Evolutionary conservation across 2,888 invertebrate genomes (phyloP), one percentile per base, ranked within the genome.

Genomic region (Sceliomorpha sp.): DNA sequence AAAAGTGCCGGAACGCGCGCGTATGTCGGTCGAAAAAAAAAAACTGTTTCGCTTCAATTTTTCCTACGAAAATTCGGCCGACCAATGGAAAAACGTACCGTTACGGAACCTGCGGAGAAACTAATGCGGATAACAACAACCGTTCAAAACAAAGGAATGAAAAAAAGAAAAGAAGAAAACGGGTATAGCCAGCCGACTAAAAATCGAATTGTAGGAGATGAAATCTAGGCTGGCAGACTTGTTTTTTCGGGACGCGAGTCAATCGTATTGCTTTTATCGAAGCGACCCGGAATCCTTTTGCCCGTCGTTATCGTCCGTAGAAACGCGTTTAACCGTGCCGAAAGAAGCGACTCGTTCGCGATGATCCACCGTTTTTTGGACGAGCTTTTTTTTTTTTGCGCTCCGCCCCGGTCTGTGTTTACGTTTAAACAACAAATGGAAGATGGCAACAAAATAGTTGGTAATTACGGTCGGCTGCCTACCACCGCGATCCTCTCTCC

Each of bases 261-360:
- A 55, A 68, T 68, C 60, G 60, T 62, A 62, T 68, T 55, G 56
- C 44, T 68, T 13, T 15, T 15, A 36, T 10, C 15, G 15, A 13
- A 36, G 36, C 15, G 36, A 2, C 15, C 14, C 15, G 8, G 14
- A 36, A 36, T 36, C 15, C 15, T 13, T 36, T 13, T 36, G 36
- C 36, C 14, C 36, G n/a, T 68, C 56, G 68, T 68, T 68, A 68
- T 68, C 56, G 50, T 32, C 66, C 59, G 59, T 39, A 39, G 32
- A 59, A 58, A 67, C 44, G 67, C 55, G 53, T 67, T 67, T 48
- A 40, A 42, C 55, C 32, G 32, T 32, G 12, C 12, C 55, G 67
- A 58, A 67, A 58, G 53, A 47, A 66, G 58, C 40, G 66, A 29
- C 50, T 20, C 17, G 47, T 53, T 48, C 20, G 47, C 7, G 14